Conservation (phyloP, 92 coral and sea anemone genomes). For the Porites rus region DNA sequence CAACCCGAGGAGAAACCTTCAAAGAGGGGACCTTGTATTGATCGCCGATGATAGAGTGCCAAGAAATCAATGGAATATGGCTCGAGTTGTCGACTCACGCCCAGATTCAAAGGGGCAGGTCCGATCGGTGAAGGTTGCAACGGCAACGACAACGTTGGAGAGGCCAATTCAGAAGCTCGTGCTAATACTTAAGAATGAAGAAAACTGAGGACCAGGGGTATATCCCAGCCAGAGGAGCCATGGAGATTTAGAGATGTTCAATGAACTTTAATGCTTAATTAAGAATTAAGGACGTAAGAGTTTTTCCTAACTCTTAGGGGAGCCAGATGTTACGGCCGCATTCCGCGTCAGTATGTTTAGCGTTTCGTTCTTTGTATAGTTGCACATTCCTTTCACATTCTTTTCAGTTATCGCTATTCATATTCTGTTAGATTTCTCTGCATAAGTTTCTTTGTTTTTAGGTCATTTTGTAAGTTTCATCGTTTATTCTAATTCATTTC, state of each 20-base stretch:
- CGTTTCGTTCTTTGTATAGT: no score
- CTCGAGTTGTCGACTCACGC: background rate
- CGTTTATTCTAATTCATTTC: no score
- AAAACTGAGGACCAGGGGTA: background rate
- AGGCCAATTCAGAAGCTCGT: slow-evolving; percentile 13
- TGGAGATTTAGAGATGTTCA: background rate
- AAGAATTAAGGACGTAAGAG: background rate
- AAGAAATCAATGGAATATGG: background rate
- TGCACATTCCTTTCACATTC: no score
- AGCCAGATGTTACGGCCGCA: slow-evolving; percentile 21
- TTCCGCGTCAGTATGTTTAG: no score
- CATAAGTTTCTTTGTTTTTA: no score
- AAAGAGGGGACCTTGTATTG: slow-evolving; percentile 4
- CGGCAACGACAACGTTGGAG: background rate
- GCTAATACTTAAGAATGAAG: background rate
- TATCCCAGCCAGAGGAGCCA: slow-evolving; percentile 24
- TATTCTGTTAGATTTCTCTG: no score
- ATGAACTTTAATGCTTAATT: background rate
- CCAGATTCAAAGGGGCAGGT: slow-evolving; percentile 1
- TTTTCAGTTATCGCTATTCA: no score
- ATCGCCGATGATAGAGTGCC: background rate
- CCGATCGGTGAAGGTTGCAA: background rate
- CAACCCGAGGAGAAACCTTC: slow-evolving; percentile 5
- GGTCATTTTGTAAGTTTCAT: no score
- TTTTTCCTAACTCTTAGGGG: slow-evolving; percentile 2